Conservation (phyloP, 30 jellyfish, hydroid and myxozoan genomes). For the Aurelia sp. region DNA sequence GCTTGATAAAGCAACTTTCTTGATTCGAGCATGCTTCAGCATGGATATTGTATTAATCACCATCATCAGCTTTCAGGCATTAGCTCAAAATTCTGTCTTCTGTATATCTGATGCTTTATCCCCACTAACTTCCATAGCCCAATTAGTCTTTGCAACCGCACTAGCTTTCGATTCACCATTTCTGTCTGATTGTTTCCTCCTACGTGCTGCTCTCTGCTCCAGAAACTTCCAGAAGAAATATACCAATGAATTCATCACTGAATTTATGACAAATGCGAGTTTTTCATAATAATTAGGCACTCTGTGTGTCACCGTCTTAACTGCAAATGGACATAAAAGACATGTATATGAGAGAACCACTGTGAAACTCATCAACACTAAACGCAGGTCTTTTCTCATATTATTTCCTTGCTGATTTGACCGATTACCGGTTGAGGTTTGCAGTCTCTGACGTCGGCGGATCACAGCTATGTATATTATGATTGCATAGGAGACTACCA, state of each 20-base stretch:
- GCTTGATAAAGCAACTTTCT: too few relatives aligned
- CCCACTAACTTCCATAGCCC: too few relatives aligned
- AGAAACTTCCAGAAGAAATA: slow-evolving; percentile 32
- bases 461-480: slow-evolving; percentile 18
- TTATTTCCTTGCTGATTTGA: slow-evolving; percentile 5
- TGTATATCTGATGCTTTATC: too few relatives aligned
- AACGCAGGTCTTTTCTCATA: slow-evolving; percentile 15
- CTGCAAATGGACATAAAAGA: neutral
- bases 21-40: too few relatives aligned
- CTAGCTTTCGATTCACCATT: too few relatives aligned
- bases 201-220: neutral
- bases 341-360: neutral
- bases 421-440: neutral
- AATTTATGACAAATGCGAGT: neutral
- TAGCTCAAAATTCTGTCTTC: too few relatives aligned
- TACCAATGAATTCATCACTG: slow-evolving; percentile 22
- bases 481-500: slow-evolving; percentile 12
- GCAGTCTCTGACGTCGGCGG: neutral
- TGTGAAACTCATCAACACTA: slow-evolving; percentile 4
- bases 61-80: too few relatives aligned
- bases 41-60: too few relatives aligned
- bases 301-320: neutral
- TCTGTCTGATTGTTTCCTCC: too few relatives aligned
- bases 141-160: too few relatives aligned
- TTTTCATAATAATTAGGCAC: neutral